These are phyloP conservation scores for Panthera uncia DNA, from an alignment of 2,113 vertebrate genomes.

Conservation along the genomic window DNA sequence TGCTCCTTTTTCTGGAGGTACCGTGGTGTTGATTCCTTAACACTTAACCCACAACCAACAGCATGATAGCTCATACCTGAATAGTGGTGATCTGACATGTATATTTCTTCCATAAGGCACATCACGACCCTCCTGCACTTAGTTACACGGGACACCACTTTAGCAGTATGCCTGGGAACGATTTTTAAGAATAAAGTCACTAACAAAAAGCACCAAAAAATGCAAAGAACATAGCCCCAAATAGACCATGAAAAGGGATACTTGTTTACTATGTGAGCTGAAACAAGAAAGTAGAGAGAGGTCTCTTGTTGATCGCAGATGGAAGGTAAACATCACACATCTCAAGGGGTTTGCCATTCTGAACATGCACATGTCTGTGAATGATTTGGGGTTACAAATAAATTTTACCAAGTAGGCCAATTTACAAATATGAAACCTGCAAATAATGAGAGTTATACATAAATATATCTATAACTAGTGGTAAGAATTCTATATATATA, in stretches of 20 bases:
- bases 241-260: background rate
- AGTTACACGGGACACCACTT: background rate
- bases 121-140: background rate
- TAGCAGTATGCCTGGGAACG: background rate
- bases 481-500: no score
- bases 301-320: background rate
- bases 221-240: background rate
- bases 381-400: background rate
- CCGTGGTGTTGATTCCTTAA: background rate
- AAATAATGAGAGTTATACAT: background rate
- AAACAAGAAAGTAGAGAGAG: background rate
- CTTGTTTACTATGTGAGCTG: background rate
- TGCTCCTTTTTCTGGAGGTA: background rate
- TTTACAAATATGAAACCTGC: background rate
- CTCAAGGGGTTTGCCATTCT: background rate
- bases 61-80: background rate
- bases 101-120: background rate
- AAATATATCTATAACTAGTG: no score
- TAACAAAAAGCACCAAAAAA: background rate
- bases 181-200: background rate
- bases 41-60: background rate
- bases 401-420: background rate
- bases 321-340: background rate
- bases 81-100: background rate
- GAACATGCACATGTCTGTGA: background rate